These are phyloP conservation scores for Tuberolachnus salignus DNA, from an alignment of 2,888 invertebrate genomes.

Conservation along the genomic window DNA sequence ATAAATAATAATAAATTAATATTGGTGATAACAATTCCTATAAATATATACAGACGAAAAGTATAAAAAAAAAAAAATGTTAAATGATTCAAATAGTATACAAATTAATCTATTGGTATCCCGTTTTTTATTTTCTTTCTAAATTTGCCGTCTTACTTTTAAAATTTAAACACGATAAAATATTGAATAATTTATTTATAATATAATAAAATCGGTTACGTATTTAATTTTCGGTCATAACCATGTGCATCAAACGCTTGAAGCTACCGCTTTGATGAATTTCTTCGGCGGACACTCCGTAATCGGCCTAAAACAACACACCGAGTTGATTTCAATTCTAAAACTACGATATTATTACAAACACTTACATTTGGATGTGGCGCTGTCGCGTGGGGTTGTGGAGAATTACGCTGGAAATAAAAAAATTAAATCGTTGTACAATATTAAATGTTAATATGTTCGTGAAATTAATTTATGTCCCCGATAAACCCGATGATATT, in stretches of 20 bases:
- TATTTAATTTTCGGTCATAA: constrained; percentile 72
- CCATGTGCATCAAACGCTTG: constrained; percentile 90
- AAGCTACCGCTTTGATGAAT: constrained; percentile 92
- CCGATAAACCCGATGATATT: too few species aligned
- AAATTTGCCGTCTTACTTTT: constrained; percentile 9
- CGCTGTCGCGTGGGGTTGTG: constrained; percentile 62
- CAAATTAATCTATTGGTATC: not conserved
- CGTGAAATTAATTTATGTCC: too few species aligned
- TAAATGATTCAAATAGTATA: constrained; percentile 24
- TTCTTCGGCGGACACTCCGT: constrained; percentile 74
- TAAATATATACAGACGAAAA: constrained; percentile 51
- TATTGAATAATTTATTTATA: constrained; percentile 37
- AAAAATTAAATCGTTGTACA: constrained; percentile 11
- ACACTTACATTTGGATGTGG: constrained; percentile 58
- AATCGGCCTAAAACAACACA: constrained; percentile 68
- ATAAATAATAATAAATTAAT: constrained; percentile 46
- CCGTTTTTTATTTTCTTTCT: too few species aligned
- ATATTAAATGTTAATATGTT: not conserved
- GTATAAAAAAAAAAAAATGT: constrained; percentile 39
- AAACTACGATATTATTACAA: too few species aligned
- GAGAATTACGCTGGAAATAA: constrained; percentile 60
- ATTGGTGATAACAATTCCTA: constrained; percentile 30
- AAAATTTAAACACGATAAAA: constrained; percentile 30
- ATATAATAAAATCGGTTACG: not conserved
- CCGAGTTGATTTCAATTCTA: constrained; percentile 1